Percentiles rank a stretch among this genome's conserved stretches.
phyloP scores from a whole-genome alignment of 2,797 vertebrate genomes.

The Acrocephalus scirpaceus region DNA sequence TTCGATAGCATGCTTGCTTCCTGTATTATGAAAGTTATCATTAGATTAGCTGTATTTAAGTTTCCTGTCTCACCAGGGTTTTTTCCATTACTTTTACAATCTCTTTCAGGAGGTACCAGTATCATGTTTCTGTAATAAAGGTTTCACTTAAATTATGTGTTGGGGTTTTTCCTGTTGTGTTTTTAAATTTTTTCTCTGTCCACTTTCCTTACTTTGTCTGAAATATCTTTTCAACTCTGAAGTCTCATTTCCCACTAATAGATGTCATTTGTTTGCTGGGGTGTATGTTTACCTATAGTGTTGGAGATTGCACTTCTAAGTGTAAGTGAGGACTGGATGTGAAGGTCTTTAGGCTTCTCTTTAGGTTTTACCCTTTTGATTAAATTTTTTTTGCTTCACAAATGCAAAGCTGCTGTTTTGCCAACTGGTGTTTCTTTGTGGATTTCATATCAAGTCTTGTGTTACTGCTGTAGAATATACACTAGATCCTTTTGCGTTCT shows the following conservation, averaged over 20 bases:
- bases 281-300: not conserved
- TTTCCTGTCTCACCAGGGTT: conserved; percentile 45
- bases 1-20: not conserved
- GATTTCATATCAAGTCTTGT: not conserved
- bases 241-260: not conserved
- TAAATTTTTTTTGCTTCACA: not conserved
- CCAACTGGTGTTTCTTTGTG: not conserved
- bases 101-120: not conserved
- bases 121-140: conserved; percentile 16
- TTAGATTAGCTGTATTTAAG: conserved; percentile 40
- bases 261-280: not conserved
- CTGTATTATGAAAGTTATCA: conserved; percentile 10
- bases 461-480: not conserved
- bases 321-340: not conserved
- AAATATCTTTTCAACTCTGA: not conserved
- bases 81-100: conserved; percentile 53
- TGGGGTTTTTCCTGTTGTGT: not conserved
- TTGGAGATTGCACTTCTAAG: not conserved
- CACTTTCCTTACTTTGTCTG: not conserved
- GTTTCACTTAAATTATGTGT: not conserved
- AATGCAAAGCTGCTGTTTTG: not conserved
- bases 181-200: not conserved
- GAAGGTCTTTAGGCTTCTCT: not conserved
- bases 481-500: not conserved
- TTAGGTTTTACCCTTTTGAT: not conserved